Base-by-base conservation (phyloP, 1,140 invertebrate species). In the Procambarus virginalis region DNA sequence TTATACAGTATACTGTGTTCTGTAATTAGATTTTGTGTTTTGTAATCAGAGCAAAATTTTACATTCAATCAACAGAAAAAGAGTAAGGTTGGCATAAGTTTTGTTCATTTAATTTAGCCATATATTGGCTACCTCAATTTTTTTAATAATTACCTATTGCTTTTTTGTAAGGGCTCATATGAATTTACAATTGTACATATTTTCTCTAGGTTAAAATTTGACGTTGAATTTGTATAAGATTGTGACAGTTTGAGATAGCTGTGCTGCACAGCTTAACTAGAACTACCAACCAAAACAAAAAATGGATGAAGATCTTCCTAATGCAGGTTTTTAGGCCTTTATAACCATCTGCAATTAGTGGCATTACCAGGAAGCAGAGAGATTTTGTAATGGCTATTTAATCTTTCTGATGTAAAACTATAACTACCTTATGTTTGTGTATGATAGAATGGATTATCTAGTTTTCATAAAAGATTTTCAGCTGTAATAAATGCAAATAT, bases 281-380 rank as follows among this genome's bases (percentile, higher is more conserved):
- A 17, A 68, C 12, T 17, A 68, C 9, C 64, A 68, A 68, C 12
- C 64, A 20, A 68, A 68, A 34, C 34, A 34, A 34, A 34, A 34
- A 34, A 34, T 34, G 34, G 34, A 34, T 34, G 34, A 34, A 34
- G 34, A 22, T 34, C 22, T 34, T 73, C 68, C 68, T 22, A 45
- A 34, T 73, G n/a, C 68, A 73, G 68, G 68, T 73, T 34, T 73
- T 73, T 73, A 73, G 22, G 68, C 68, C 68, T 34, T 34, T 73
- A n/a, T 34, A 73, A 22, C n/a, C 4, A 8, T 34, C 8, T 34
- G 4, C 1, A 73, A 6, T 34, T 17, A 64, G 17, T 17, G 64
- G 20, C n/a, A 73, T 34, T 8, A 8, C 2, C 10, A 34, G 10
- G 6, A 73, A n/a, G 20, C n/a, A 9, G 2, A 64, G 34, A 0